Base-by-base conservation (phyloP, 2,888 invertebrate genomes). In the Rhagium mordax region DNA sequence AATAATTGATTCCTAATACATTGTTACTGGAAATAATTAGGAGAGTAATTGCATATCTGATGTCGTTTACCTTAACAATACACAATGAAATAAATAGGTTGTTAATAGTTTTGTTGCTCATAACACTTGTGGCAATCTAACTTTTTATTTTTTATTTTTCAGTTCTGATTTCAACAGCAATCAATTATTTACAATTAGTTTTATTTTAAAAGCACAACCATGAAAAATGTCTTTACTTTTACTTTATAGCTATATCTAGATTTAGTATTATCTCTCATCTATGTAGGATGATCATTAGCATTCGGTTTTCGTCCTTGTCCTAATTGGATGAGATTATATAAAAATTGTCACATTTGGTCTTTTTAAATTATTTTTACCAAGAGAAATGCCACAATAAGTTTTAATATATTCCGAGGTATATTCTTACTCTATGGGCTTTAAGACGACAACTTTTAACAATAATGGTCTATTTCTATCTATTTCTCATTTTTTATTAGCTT, bases 1-100 rank as follows among this genome's bases (percentile, higher is more conserved):
- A 70, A 71, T 74, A 75, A 77, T 77, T 77, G 77, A 77, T 77
- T 77, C 71, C 69, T 70, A 69, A 61, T 71, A 53, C 70, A 71
- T 76, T 76, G 76, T 76, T 74, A 72, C 64, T 65, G 33, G 70
- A 57, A 67, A 70, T 74, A 74, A 76, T 76, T 72, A 71, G 70
- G 72, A 74, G 62, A 72, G 72, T 74, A 70, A 74, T 76, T 74
- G 74, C 72, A 71, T 72, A 65, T 16, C 72, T 70, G 57, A 57
- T 72, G 74, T 74, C 74, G 69, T 60, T 76, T 74, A 76, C 71
- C 57, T 71, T 53, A 53, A 65, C 65, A 65, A 65, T 65, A 65
- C 53, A 65, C 65, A 65, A 65, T 53, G 65, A 65, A 65, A 65
- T 64, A 49, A 64, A 64, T 33, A 33, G 59, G 29, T 49, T 53